Conservation (phyloP, 2,797 vertebrate species). For the Ambastaia sidthimunki region DNA sequence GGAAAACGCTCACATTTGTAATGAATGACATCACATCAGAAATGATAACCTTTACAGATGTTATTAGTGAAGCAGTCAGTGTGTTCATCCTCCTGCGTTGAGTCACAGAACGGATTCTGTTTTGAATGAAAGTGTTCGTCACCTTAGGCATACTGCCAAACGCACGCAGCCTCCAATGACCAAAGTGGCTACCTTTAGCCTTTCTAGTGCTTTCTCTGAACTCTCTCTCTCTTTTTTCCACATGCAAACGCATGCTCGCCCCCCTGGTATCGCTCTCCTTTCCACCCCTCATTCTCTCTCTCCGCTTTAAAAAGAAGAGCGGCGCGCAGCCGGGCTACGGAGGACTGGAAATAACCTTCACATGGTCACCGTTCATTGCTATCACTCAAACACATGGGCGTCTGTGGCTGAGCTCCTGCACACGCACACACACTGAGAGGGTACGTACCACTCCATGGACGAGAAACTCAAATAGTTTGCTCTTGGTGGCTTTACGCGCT, state of each 20-base stretch:
- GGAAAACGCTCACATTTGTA: background rate
- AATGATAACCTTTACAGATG: background rate
- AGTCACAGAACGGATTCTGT: constrained; percentile 40
- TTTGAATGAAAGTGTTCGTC: constrained; percentile 54
- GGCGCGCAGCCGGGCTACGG: constrained; percentile 67
- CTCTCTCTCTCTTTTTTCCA: constrained; percentile 18
- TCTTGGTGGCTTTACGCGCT: constrained; percentile 99
- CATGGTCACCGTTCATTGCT: constrained; percentile 78
- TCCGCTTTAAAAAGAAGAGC: constrained; percentile 66
- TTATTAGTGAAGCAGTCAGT: constrained; percentile 6
- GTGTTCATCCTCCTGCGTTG: constrained; percentile 1
- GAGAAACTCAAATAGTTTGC: constrained; percentile 99
- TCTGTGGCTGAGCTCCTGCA: constrained; percentile 47
- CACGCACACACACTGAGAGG: constrained; percentile 51
- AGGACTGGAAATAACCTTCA: constrained; percentile 86
- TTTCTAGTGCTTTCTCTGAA: constrained; percentile 24
- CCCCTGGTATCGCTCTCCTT: constrained; percentile 50
- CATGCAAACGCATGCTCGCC: constrained; percentile 34
- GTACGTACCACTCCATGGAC: constrained; percentile 99
- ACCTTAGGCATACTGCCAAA: constrained; percentile 46
- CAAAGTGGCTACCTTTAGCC: constrained; percentile 43
- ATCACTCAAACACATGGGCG: constrained; percentile 65
- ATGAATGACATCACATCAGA: constrained; percentile 13
- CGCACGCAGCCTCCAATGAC: constrained; percentile 54
- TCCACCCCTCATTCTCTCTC: constrained; percentile 58